Evolutionary conservation across 2,888 invertebrate genomes (phyloP), one percentile per base, ranked within the genome.

Genomic region (Therioaphis trifolii): DNA sequence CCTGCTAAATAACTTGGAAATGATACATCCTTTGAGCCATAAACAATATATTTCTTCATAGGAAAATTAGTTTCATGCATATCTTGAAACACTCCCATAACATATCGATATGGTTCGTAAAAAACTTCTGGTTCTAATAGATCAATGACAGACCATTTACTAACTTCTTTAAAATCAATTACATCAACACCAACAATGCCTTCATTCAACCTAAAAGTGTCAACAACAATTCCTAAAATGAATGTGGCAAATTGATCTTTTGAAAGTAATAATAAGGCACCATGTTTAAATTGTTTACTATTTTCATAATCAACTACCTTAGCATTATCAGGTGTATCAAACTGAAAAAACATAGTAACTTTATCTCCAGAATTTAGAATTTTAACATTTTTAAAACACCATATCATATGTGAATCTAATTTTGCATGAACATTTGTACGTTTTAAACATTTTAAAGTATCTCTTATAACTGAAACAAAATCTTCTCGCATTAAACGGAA

Each of bases 91-190:
- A 93, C 93, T 86, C 90, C 91, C 79, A 95, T 89, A 0, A 95
- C 94, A 87, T 93, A 92, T 85, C 92, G 91, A 87, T 95, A 96
- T 0, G 95, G 94, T 87, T 95, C 95, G 87, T 95, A 95, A 88
- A 93, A 96, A 0, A 94, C 92, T 74, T 92, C 92, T 72, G 94
- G 93, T 88, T 95, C 95, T 18, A 82, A 63, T 63, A 85, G 76
- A 0, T 91, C 87, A 85, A 91, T 91, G 0, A 88, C 15, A 21
- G 0, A 0, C 80, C 80, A 86, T 84, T 89, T 88, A 12, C n/a
- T 72, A 12, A 84, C 46, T 55, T 75, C 21, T 14, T 69, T 58
- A 49, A 52, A 63, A 24, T 43, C 46, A n/a, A 78, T 4, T 14
- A 84, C 43, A 58, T 58, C 55, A 12, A 85, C 66, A 21, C 71